Conservation (phyloP, 1,140 invertebrate genomes). For the Dinoponera quadriceps region DNA sequence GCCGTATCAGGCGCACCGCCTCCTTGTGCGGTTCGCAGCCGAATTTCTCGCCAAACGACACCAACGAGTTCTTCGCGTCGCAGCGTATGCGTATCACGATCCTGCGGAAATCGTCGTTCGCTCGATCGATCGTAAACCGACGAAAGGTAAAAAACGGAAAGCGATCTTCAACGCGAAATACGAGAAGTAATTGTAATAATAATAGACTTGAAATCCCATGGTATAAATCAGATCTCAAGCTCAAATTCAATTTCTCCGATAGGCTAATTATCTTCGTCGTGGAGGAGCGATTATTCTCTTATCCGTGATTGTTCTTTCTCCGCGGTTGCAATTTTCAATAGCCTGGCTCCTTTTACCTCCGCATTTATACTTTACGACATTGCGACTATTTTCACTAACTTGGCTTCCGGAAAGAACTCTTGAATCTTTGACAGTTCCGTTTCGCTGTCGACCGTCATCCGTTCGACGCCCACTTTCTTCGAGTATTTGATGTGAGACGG, state of each 20-base stretch:
- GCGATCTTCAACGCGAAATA: constrained; percentile 74
- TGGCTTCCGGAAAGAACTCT: constrained; percentile 92
- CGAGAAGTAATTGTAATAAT: not conserved
- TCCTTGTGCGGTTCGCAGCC: constrained; percentile 94
- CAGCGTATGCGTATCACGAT: constrained; percentile 96
- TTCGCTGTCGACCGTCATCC: constrained; percentile 98
- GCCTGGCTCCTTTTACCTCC: too few species aligned
- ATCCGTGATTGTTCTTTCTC: not conserved
- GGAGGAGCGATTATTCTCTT: not conserved
- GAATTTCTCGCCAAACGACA: constrained; percentile 96
- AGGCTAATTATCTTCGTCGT: not conserved
- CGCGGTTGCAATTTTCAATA: too few species aligned
- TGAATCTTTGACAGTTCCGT: constrained; percentile 97
- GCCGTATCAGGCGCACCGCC: constrained; percentile 90
- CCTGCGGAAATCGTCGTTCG: constrained; percentile 81
- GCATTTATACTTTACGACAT: too few species aligned
- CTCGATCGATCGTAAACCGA: too few species aligned
- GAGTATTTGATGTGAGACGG: constrained; percentile 95
- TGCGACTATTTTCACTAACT: constrained; percentile 85
- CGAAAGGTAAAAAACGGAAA: not conserved
- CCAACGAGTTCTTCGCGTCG: constrained; percentile 91
- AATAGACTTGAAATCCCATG: not conserved
- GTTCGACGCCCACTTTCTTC: constrained; percentile 89
- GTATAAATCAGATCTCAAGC: not conserved
- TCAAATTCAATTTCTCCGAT: not conserved